A percentile compares a stretch with the other conserved stretches of the same genome.
Evolutionary conservation across 2,113 vertebrate species (phyloP).

Genomic region (Corapipo altera): DNA sequence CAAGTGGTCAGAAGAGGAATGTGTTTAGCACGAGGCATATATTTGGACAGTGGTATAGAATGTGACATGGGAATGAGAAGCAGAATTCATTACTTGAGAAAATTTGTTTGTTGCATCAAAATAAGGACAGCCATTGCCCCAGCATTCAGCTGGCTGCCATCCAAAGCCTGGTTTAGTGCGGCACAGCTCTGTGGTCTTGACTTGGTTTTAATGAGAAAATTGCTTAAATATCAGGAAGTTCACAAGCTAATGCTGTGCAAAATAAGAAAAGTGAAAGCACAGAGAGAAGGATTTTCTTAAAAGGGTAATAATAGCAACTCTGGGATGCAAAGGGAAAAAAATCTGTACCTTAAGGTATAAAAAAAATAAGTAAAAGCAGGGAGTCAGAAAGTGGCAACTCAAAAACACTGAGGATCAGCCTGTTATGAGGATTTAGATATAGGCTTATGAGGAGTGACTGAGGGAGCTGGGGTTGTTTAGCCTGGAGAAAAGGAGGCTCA

Average conservation of each 20-base stretch:
- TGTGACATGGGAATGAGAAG: neutral
- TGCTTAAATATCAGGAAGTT: neutral
- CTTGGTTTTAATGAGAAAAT: neutral
- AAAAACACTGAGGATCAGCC: neutral
- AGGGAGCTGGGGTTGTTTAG: neutral
- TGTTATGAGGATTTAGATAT: neutral
- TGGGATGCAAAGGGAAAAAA: neutral
- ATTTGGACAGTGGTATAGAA: neutral
- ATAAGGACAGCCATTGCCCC: neutral
- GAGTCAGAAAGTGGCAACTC: neutral
- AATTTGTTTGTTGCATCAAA: neutral
- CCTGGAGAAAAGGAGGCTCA: neutral
- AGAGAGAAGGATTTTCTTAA: neutral
- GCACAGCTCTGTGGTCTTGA: neutral
- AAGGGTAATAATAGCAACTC: neutral
- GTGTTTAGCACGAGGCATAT: neutral
- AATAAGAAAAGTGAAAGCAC: neutral
- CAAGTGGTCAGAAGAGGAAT: neutral
- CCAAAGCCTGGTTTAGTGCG: neutral
- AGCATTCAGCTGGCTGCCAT: neutral
- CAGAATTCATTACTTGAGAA: neutral
- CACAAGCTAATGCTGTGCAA: neutral
- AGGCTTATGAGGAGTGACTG: neutral
- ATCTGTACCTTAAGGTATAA: neutral
- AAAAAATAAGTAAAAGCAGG: neutral